Percentiles rank a stretch among this genome's conserved stretches.
These are phyloP conservation scores for Lasioglossum vierecki DNA, from an alignment of 2,888 invertebrate species.

Conservation along the genomic window DNA sequence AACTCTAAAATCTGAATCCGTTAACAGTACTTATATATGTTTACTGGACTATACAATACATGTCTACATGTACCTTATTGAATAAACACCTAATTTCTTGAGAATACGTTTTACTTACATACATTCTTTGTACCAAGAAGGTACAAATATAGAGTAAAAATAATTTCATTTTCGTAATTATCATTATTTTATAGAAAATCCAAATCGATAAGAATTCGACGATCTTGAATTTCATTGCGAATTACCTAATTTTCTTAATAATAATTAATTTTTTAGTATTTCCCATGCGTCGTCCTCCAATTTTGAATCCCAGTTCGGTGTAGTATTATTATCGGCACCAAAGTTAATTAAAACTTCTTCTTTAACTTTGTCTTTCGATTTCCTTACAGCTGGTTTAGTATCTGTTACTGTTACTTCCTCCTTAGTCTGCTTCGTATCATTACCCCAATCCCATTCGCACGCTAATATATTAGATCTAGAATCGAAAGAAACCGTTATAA, in stretches of 20 bases:
- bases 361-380: slow-evolving; percentile 63
- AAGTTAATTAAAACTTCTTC: slow-evolving; percentile 78
- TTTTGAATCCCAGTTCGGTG: slow-evolving; percentile 78
- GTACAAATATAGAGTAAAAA: slow-evolving; percentile 27
- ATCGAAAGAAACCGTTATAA: neutral
- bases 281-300: slow-evolving; percentile 82
- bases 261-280: slow-evolving; percentile 80
- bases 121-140: slow-evolving; percentile 8
- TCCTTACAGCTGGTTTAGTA: slow-evolving; percentile 61
- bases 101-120: slow-evolving; percentile 8
- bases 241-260: slow-evolving; percentile 59
- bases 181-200: slow-evolving; percentile 42
- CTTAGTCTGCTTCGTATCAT: slow-evolving; percentile 64
- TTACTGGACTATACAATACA: slow-evolving; percentile 16
- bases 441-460: slow-evolving; percentile 77
- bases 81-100: slow-evolving; percentile 5
- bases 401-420: slow-evolving; percentile 67
- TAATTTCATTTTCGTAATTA: slow-evolving; percentile 38
- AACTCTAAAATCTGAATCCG: slow-evolving; percentile 20
- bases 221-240: slow-evolving; percentile 38
- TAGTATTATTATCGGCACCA: slow-evolving; percentile 75
- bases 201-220: slow-evolving; percentile 29
- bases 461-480: slow-evolving; percentile 54
- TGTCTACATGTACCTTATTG: neutral
- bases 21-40: slow-evolving; percentile 20